Evolutionary conservation across 2,797 vertebrate genomes (phyloP).

Genomic region (Tokudaia tokunoshimensis): DNA sequence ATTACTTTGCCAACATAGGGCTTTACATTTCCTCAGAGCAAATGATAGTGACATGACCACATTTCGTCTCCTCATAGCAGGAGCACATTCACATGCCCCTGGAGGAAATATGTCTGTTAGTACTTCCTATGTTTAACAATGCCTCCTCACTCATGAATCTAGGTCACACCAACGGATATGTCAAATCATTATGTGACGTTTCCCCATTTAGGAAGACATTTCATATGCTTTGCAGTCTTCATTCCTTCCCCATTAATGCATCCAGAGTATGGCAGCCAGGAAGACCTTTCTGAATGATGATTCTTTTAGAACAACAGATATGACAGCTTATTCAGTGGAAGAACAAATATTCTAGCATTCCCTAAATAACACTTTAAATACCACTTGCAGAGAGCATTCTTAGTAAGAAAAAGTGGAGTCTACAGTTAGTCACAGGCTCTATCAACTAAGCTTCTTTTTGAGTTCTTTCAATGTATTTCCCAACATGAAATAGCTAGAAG

Average conservation of each 20-base stretch:
- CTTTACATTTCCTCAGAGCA: conserved; percentile 3
- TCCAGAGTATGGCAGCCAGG: background rate
- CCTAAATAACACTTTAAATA: background rate
- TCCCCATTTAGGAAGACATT: background rate
- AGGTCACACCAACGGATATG: background rate
- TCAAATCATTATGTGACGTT: background rate
- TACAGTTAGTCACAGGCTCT: background rate
- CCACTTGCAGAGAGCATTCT: background rate
- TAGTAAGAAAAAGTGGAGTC: background rate
- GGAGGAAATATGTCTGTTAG: background rate
- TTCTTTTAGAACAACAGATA: conserved; percentile 39
- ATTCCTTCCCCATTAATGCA: background rate
- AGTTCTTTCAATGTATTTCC: background rate
- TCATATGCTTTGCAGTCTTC: conserved; percentile 6
- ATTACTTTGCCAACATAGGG: background rate
- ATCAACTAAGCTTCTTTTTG: background rate
- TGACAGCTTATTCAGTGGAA: background rate
- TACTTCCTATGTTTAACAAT: conserved; percentile 5
- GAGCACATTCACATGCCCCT: conserved; percentile 32
- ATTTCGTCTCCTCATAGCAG: conserved; percentile 19
- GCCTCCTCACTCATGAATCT: conserved; percentile 34
- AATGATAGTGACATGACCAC: conserved; percentile 31
- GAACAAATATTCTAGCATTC: background rate
- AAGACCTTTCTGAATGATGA: background rate
- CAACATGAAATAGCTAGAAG: background rate